Percentiles rank a stretch among this genome's conserved stretches.
phyloP scores from a whole-genome alignment of 2,888 invertebrate genomes.

The Cremastobaeus sp. region DNA sequence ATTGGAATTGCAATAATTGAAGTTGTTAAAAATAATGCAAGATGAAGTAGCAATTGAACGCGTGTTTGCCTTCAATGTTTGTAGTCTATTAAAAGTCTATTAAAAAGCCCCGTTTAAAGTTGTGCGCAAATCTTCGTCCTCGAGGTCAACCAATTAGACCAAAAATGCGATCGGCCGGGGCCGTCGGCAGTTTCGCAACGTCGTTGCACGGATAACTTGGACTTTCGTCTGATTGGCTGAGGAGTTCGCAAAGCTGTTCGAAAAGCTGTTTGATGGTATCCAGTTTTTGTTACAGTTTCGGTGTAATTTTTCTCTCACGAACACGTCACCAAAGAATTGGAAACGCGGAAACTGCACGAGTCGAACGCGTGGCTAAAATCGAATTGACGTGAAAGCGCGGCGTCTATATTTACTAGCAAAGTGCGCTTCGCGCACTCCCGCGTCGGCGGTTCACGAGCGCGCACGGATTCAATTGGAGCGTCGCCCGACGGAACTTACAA shows the following conservation, averaged over 20 bases:
- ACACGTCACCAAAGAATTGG: no score
- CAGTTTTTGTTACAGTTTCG: no score
- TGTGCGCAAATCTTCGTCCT: conserved; percentile 45
- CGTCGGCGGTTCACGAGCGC: no score
- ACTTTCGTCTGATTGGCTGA: conserved; percentile 48
- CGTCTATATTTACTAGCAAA: conserved; percentile 18
- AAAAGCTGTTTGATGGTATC: no score
- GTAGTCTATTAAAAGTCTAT: conserved; percentile 1
- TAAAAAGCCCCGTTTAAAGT: conserved; percentile 18
- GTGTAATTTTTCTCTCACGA: no score
- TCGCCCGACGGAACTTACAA: conserved; percentile 19
- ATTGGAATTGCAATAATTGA: no score
- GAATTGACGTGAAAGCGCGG: conserved; percentile 19
- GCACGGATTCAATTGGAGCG: conserved; percentile 11
- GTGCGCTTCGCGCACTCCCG: conserved; percentile 13
- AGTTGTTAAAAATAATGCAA: background rate
- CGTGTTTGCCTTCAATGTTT: no score
- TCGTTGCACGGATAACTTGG: conserved; percentile 50
- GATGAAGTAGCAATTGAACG: no score
- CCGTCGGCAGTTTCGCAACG: conserved; percentile 53
- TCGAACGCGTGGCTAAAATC: no score
- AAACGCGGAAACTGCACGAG: no score
- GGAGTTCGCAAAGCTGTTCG: conserved; percentile 33
- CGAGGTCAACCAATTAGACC: conserved; percentile 52
- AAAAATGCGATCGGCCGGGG: conserved; percentile 49